Evolutionary conservation across 2,113 vertebrate species (phyloP), one percentile per base, ranked within the genome.

Genomic region (Odocoileus virginianus): DNA sequence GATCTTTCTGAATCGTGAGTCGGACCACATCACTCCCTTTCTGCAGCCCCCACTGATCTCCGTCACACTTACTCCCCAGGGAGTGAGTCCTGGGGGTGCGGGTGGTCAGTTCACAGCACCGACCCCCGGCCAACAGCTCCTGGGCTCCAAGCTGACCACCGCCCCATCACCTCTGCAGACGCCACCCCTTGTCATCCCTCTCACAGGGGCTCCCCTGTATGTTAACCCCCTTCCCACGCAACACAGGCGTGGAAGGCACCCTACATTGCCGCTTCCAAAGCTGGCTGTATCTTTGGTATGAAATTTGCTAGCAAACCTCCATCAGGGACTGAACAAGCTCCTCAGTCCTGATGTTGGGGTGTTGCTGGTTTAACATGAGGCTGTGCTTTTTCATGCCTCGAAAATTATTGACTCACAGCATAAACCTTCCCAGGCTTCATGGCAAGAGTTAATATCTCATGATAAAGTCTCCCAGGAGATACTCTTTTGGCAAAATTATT

Each of bases 401-500:
- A 96, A 82, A 3, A 76, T n/a, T 60, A 50, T 5, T 74, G 57
- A 50, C 15, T 67, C 64, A 81, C 3, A 85, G 64, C 60, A 92
- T 6, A 95, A 83, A 84, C 15, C 15, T 36, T 78, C 19, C 45
- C 9, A 57, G 88, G 7, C 2, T 92, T 76, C 52, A 67, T n/a
- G 19, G 21, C 40, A 95, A 58, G 40, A 78, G 71, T 94, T 86
- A 92, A 81, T 40, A 13, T 61, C 47, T 89, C 8, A 30, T 64
- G 45, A 47, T 81, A 81, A 83, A 92, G 5, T 82, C 43, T 86
- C 45, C 64, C n/a, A 94, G 28, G 23, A 71, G 50, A 90, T 30
- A 50, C 0, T 61, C 54, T 71, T 60, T 84, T 79, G 36, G 23
- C 88, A 25, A 25, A 93, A 95, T 71, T 40, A 79, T 79, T 64